phyloP scores from a whole-genome alignment of 2,113 vertebrate genomes.

The Plectropomus leopardus region DNA sequence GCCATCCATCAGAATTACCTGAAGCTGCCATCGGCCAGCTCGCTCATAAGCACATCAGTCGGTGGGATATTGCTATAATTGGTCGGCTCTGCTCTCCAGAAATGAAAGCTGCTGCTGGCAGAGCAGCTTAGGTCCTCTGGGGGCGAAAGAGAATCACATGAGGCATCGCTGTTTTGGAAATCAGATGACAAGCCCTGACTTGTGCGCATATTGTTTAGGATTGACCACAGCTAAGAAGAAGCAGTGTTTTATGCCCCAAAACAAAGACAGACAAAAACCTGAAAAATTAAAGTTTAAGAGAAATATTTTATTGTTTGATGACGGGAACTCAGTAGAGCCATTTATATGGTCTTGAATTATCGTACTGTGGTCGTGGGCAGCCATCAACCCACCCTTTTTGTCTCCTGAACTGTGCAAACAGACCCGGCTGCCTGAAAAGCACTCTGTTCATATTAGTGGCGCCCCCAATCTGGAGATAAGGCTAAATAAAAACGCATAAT shows the following conservation, averaged over 20 bases:
- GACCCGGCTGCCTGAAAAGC: slow-evolving; percentile 68
- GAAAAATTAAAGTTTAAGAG: not conserved
- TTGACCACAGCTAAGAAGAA: not conserved
- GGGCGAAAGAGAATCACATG: not conserved
- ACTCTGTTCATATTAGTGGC: slow-evolving; percentile 80
- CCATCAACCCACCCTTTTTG: slow-evolving; percentile 52
- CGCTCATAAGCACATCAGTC: slow-evolving; percentile 41
- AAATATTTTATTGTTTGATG: slow-evolving; percentile 41
- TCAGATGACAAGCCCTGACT: not conserved
- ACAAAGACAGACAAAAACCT: not conserved
- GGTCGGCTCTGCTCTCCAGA: slow-evolving; percentile 45
- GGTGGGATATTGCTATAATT: slow-evolving; percentile 55
- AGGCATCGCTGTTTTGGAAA: slow-evolving; percentile 20
- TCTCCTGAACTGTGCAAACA: slow-evolving; percentile 67
- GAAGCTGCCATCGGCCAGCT: slow-evolving; percentile 19
- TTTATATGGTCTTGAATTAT: slow-evolving; percentile 33
- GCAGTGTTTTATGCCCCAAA: not conserved
- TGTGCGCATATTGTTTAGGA: not conserved
- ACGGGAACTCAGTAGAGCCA: slow-evolving; percentile 16
- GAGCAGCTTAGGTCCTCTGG: not conserved
- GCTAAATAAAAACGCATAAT: slow-evolving; percentile 69
- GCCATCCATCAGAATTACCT: slow-evolving; percentile 32
- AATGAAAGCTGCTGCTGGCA: slow-evolving; percentile 14
- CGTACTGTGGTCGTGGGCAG: slow-evolving; percentile 9
- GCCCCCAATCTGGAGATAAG: slow-evolving; percentile 76